These are phyloP conservation scores for Eupithecia dodoneata DNA, from an alignment of 2,888 invertebrate species.

Conservation along the genomic window DNA sequence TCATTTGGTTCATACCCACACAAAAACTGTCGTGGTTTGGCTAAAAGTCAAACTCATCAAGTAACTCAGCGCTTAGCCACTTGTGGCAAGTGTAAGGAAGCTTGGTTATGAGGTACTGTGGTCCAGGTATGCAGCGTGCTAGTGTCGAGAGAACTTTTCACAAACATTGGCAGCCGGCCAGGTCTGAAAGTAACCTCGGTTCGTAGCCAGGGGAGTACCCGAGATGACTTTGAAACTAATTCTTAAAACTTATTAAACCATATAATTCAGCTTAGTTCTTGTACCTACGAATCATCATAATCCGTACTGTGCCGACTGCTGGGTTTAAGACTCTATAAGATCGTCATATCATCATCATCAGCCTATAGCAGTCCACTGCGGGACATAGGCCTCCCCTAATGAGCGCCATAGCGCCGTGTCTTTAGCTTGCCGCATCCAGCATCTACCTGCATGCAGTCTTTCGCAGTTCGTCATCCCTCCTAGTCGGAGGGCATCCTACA, in stretches of 20 bases:
- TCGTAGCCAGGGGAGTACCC: slow-evolving; percentile 60
- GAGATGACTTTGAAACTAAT: slow-evolving; percentile 50
- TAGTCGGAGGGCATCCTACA: no score
- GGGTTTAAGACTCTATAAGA: no score
- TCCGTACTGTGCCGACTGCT: no score
- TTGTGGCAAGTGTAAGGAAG: neutral
- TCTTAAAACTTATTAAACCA: slow-evolving; percentile 25
- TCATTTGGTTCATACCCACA: no score
- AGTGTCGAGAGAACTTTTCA: slow-evolving; percentile 58
- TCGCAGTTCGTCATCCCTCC: no score
- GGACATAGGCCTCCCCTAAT: no score
- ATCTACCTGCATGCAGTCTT: no score
- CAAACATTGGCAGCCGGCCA: slow-evolving; percentile 72
- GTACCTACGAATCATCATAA: neutral
- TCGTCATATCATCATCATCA: no score
- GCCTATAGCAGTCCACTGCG: no score
- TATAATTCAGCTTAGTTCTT: neutral
- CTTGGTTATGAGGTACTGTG: slow-evolving; percentile 9
- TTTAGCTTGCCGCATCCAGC: no score
- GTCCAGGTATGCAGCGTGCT: neutral
- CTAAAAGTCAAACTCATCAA: neutral
- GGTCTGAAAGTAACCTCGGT: slow-evolving; percentile 62
- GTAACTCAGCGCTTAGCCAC: neutral
- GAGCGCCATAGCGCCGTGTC: no score
- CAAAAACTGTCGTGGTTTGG: neutral